These are phyloP conservation scores for Bufotes viridis DNA, from an alignment of 2,797 vertebrate genomes.

Conservation along the genomic window DNA sequence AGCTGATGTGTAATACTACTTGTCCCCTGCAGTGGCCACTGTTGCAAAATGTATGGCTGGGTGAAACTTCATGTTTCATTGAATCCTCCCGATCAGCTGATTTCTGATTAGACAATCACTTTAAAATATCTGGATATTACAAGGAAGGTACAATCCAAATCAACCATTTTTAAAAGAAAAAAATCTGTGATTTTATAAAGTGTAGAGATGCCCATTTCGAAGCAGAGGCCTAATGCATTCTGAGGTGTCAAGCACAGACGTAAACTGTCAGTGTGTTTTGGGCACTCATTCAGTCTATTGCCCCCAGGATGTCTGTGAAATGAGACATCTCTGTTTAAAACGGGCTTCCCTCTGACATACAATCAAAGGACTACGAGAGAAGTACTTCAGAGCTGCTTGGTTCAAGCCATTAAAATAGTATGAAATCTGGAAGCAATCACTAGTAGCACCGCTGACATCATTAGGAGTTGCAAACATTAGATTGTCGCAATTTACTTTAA, in stretches of 20 bases:
- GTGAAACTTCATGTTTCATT: not conserved
- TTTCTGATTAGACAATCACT: not conserved
- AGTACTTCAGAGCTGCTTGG: not conserved
- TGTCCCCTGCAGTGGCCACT: not conserved
- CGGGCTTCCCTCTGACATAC: conserved; percentile 56
- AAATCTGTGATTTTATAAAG: conserved; percentile 55
- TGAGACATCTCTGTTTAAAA: conserved; percentile 50
- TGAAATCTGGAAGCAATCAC: conserved; percentile 56
- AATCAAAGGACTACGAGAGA: conserved; percentile 47
- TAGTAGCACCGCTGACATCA: conserved; percentile 50
- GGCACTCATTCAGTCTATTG: conserved; percentile 28
- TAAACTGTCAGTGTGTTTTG: conserved; percentile 58
- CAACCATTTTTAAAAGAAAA: conserved; percentile 65
- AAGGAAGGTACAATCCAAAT: conserved; percentile 64
- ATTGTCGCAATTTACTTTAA: conserved; percentile 49
- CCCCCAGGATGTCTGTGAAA: conserved; percentile 59
- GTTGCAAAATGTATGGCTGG: not conserved
- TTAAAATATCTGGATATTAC: conserved; percentile 61
- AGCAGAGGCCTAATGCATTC: conserved; percentile 34
- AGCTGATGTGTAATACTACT: not conserved
- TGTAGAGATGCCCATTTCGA: conserved; percentile 31
- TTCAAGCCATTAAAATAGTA: not conserved
- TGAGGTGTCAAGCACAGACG: conserved; percentile 57
- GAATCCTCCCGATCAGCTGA: not conserved
- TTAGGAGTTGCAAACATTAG: conserved; percentile 33